Conservation (phyloP, 2,797 vertebrate genomes). For the Babyrousa celebensis region DNA sequence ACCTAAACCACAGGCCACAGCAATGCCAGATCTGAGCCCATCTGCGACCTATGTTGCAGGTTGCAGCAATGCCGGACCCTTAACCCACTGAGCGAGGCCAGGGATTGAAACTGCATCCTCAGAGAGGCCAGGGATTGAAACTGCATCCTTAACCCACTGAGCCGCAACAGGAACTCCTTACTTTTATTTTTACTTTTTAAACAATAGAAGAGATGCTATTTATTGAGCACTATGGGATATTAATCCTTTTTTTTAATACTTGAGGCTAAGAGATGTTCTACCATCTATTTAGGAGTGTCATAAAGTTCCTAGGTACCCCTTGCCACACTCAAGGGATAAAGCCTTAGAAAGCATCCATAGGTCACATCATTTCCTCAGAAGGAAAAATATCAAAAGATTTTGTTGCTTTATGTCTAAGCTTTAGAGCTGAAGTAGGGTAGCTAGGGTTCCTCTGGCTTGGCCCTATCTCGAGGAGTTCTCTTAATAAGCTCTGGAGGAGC, state of each 20-base stretch:
- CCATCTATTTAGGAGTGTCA: neutral
- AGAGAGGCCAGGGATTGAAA: too few species aligned
- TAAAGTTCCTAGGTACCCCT: neutral
- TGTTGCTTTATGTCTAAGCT: constrained; percentile 16
- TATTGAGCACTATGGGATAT: constrained; percentile 12
- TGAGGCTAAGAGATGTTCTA: neutral
- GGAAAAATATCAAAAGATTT: neutral
- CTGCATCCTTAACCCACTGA: too few species aligned
- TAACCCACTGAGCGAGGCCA: too few species aligned
- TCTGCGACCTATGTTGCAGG: too few species aligned
- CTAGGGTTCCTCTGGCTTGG: neutral
- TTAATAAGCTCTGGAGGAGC: neutral
- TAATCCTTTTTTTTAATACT: neutral
- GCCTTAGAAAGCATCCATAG: neutral
- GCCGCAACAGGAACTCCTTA: too few species aligned
- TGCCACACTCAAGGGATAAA: neutral
- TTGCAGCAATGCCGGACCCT: too few species aligned
- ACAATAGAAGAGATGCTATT: neutral
- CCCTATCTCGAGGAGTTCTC: neutral
- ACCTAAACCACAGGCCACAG: too few species aligned
- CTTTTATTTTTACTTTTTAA: neutral
- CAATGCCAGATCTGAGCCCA: too few species aligned
- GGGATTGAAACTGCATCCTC: too few species aligned
- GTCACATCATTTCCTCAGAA: constrained; percentile 46
- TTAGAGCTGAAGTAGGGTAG: neutral